Conservation (phyloP, 2,888 invertebrate genomes). For the Heliconius cydno region DNA sequence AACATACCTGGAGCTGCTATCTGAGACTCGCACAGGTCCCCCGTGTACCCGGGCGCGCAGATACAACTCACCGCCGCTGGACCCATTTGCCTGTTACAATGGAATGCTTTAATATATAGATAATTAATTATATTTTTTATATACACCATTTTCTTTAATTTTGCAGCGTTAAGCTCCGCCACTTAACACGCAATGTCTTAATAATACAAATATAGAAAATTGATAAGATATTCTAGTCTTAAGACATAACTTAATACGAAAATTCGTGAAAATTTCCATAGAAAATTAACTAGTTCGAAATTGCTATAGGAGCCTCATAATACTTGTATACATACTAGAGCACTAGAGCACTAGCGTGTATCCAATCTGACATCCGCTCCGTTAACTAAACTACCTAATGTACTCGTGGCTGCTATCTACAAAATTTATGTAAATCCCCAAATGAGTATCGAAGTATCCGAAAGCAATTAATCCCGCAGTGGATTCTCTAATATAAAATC, state of each 20-base stretch:
- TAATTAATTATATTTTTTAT: background rate
- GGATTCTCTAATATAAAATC: background rate
- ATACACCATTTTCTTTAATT: no score
- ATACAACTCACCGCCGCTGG: constrained; percentile 89
- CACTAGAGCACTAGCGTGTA: no score
- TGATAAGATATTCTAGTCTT: background rate
- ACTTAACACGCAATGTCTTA: no score
- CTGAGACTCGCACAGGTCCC: constrained; percentile 87
- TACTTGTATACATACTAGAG: background rate
- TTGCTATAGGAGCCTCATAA: background rate
- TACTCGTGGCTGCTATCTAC: background rate
- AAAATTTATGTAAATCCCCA: constrained; percentile 21
- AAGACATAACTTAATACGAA: background rate
- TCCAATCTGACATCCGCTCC: background rate
- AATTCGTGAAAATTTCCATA: background rate
- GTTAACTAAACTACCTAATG: constrained; percentile 22
- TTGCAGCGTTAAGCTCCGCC: no score
- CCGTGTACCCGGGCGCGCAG: constrained; percentile 86
- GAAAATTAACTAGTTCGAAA: background rate
- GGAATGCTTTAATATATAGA: background rate
- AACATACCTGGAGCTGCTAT: constrained; percentile 73
- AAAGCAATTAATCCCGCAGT: constrained; percentile 11
- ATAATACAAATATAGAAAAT: background rate
- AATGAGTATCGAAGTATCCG: constrained; percentile 20
- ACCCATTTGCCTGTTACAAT: constrained; percentile 86